A percentile compares a stretch with the other conserved stretches of the same genome.
These are phyloP conservation scores for Semaprochilodus insignis DNA, from an alignment of 2,797 vertebrate species.

Conservation along the genomic window DNA sequence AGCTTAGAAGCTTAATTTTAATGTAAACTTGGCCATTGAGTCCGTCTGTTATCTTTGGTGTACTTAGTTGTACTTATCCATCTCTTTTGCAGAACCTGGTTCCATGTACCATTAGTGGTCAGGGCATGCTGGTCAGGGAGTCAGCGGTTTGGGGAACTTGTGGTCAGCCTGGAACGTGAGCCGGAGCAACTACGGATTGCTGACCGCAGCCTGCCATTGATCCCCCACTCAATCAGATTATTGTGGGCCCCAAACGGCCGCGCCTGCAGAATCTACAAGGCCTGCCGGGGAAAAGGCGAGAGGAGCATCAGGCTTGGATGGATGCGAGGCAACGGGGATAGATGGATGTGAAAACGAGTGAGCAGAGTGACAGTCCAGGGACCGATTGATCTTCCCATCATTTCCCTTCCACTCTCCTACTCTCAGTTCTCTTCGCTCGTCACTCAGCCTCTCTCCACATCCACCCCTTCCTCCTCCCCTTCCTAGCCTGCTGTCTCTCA, in stretches of 20 bases:
- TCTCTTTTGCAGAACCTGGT: conserved; percentile 37
- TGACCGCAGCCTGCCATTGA: conserved; percentile 87
- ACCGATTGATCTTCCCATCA: conserved; percentile 78
- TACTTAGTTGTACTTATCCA: conserved; percentile 32
- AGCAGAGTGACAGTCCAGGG: conserved; percentile 78
- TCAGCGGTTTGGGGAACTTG: conserved; percentile 62
- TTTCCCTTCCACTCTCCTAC: conserved; percentile 57
- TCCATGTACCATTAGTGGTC: conserved; percentile 59
- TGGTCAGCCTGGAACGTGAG: conserved; percentile 55
- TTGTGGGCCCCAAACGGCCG: conserved; percentile 88
- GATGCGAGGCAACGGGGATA: conserved; percentile 52
- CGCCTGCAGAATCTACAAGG: conserved; percentile 82
- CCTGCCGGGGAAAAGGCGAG: conserved; percentile 45
- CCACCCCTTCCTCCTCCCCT: conserved; percentile 51
- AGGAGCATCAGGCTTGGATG: conserved; percentile 49
- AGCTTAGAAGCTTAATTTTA: no score
- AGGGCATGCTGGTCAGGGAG: conserved; percentile 52
- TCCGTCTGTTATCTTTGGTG: conserved; percentile 3
- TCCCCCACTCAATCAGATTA: conserved; percentile 89
- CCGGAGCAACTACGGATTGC: conserved; percentile 72
- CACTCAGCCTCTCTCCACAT: conserved; percentile 31
- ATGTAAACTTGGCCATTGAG: not conserved
- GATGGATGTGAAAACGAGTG: conserved; percentile 84
- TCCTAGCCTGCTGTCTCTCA: conserved; percentile 63
- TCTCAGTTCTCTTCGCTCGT: conserved; percentile 27